Base-by-base conservation (phyloP, 2,888 invertebrate species). In the Crematogaster levior region DNA sequence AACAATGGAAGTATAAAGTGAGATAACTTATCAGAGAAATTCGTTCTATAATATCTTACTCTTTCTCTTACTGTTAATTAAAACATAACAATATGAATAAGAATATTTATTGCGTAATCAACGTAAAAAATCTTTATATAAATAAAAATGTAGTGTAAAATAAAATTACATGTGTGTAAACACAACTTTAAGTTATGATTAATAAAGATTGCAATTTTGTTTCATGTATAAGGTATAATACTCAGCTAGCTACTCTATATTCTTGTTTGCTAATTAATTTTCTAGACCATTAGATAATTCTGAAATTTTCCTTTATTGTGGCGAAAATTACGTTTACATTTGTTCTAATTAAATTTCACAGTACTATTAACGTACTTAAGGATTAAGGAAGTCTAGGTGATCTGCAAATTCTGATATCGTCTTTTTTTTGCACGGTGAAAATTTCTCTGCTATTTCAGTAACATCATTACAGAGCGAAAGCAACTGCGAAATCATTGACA, bases 401-500 rank as follows among this genome's bases (percentile, higher is more conserved):
- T 30, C 40, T 21, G 27, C 53, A 5, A 53, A 21, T 65, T 30
- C 6, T 7, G 30, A 21, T 77, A 43, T 43, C 40, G 12, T 40
- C 30, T 21, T 30, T 66, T 70, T 75, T 48, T 65, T 43, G 24
- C 10, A 34, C 12, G 10, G 24, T 53, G 53, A 66, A 80, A 80
- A 85, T 77, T 82, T 56, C 72, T 24, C 73, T 46, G 80, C 81
- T 77, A 82, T 87, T 82, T 84, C 79, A 72, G 60, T 74, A 74
- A 81, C 82, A 85, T 81, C 77, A 68, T 84, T 46, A 46, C 82
- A 48, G 51, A 82, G 51, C 46, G 51, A 58, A 70, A 70, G 61
- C 66, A 60, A 51, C 66, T 53, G 82, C 75, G 84, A 87, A 82
- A n/a, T 80, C 83, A 80, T 66, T 80, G 83, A 87, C 18, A 66